These are phyloP conservation scores for Eristalinus aeneus DNA, from an alignment of 2,888 invertebrate genomes.

Conservation along the genomic window DNA sequence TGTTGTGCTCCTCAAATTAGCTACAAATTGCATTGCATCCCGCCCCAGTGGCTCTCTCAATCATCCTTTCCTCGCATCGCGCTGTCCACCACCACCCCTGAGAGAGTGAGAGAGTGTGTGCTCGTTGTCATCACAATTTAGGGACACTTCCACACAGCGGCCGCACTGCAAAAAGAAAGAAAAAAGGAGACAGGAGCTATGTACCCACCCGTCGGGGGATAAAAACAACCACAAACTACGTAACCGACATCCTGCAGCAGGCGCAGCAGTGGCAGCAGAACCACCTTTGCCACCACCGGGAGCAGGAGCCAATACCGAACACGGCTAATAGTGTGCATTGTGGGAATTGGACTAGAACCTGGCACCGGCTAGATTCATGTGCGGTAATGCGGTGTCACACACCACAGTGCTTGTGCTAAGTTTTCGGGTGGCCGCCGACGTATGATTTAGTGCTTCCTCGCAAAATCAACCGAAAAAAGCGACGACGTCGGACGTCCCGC, in stretches of 20 bases:
- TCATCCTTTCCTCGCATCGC: neutral
- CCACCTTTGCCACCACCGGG: neutral
- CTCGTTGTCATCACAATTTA: conserved; percentile 30
- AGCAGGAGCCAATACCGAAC: conserved; percentile 43
- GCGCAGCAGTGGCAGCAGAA: neutral
- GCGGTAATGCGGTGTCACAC: conserved; percentile 71
- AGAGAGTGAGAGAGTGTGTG: neutral
- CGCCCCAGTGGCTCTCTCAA: neutral
- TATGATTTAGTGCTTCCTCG: conserved; percentile 66
- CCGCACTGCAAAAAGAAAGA: conserved; percentile 1
- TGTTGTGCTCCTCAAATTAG: too few relatives aligned
- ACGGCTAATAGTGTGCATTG: conserved; percentile 63
- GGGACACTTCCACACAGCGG: conserved; percentile 10
- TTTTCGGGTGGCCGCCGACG: conserved; percentile 65
- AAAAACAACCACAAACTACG: conserved; percentile 59
- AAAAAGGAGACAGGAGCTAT: neutral
- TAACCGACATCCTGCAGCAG: conserved; percentile 55
- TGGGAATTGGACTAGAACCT: conserved; percentile 70
- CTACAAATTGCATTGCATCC: too few relatives aligned
- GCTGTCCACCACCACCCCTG: neutral
- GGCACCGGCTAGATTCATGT: conserved; percentile 70
- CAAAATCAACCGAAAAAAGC: neutral
- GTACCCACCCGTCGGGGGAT: neutral
- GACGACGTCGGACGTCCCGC: neutral
- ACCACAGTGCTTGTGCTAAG: conserved; percentile 70